Evolutionary conservation across 2,888 invertebrate genomes (phyloP).

Genomic region (Psylliodes chrysocephalus): DNA sequence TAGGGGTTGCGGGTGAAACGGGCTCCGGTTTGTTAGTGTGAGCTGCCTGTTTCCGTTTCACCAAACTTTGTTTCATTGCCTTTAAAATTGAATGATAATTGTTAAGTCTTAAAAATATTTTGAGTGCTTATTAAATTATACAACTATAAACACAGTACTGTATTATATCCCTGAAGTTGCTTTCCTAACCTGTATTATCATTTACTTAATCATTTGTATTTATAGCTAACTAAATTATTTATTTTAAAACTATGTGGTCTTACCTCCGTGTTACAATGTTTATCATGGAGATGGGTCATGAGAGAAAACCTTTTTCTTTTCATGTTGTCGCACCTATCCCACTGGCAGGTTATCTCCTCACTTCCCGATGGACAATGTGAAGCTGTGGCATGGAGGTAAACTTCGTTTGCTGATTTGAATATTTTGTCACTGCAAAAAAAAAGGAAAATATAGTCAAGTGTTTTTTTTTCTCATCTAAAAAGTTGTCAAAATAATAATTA

Average conservation of each 20-base stretch:
- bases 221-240: no score
- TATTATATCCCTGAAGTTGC: no score
- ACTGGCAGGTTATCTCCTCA: slow-evolving; percentile 85
- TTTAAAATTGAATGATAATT: slow-evolving; percentile 11
- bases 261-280: slow-evolving; percentile 89
- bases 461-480: no score
- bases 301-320: slow-evolving; percentile 92
- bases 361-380: slow-evolving; percentile 80
- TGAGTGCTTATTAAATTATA: no score
- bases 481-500: no score
- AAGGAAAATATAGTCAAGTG: background rate
- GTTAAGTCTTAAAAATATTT: no score
- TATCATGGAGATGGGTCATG: slow-evolving; percentile 96
- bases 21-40: slow-evolving; percentile 68
- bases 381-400: slow-evolving; percentile 88
- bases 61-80: slow-evolving; percentile 72
- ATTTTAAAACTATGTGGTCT: no score
- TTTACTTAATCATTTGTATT: no score
- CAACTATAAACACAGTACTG: no score
- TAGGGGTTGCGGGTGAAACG: slow-evolving; percentile 61
- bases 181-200: no score
- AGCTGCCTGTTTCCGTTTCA: slow-evolving; percentile 71
- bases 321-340: slow-evolving; percentile 91
- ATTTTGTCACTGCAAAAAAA: slow-evolving; percentile 66
- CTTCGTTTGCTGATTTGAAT: slow-evolving; percentile 79